These are phyloP conservation scores for Intellagama lesueurii DNA, from an alignment of 2,797 vertebrate genomes.

Conservation along the genomic window DNA sequence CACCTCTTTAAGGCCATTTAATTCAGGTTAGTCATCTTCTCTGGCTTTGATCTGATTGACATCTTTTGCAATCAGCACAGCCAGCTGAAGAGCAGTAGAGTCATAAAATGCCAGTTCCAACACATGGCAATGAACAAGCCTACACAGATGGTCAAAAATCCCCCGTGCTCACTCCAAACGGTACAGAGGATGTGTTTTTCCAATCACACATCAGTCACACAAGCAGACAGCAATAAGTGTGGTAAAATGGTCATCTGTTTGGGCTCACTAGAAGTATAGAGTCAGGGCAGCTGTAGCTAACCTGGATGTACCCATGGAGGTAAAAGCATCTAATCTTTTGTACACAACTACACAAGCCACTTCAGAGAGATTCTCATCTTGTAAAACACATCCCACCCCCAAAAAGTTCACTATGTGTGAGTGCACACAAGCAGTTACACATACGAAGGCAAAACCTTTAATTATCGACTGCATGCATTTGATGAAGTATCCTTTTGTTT, in stretches of 20 bases:
- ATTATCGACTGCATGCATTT: neutral
- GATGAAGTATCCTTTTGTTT: neutral
- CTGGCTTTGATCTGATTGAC: neutral
- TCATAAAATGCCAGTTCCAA: neutral
- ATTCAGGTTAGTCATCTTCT: neutral
- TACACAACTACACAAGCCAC: neutral
- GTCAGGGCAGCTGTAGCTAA: neutral
- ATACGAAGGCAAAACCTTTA: neutral
- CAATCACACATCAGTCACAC: neutral
- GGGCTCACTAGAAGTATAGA: too few species aligned
- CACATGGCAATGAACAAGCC: neutral
- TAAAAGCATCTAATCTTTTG: neutral
- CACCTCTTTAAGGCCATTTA: neutral
- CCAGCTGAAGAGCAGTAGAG: neutral
- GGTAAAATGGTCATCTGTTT: neutral
- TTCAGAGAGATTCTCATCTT: neutral
- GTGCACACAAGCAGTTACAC: too few species aligned
- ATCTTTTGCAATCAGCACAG: neutral
- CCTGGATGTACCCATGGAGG: neutral
- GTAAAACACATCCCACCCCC: neutral
- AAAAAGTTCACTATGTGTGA: neutral
- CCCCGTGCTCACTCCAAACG: neutral
- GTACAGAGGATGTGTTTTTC: neutral
- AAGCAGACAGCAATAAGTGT: neutral
- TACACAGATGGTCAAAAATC: neutral